Evolutionary conservation across 2,797 vertebrate genomes (phyloP), one percentile per base, ranked within the genome.

Genomic region (Helarctos malayanus): DNA sequence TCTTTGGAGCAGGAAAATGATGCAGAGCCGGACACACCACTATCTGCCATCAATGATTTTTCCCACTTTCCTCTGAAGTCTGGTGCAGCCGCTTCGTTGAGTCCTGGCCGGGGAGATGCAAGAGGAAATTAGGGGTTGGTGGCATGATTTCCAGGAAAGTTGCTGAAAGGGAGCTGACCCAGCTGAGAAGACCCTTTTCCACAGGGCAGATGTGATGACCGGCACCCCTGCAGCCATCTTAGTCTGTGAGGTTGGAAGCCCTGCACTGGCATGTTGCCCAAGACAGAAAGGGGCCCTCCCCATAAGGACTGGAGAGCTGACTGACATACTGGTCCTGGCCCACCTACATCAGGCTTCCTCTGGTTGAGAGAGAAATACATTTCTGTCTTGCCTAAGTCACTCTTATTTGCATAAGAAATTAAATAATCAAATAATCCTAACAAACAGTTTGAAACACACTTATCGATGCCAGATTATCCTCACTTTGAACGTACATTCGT

Each of bases 231-330:
- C 7, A 63, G 56, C 56, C 71, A 38, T 23, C 2, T 61, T 47
- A 7, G 2, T 15, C 45, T 32, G 19, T 13, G 79, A 68, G 32
- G 56, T 12, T 5, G 19, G 29, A 78, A 35, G 14, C 19, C 14
- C 2, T 1, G 21, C 27, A 19, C n/a, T 1, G 13, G 35, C 1
- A 1, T 0, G 3, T 11, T 8, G 1, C 10, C 21, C 32, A 47
- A 41, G 29, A 35, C 15, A 27, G 18, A 15, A 0, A n/a, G 35
- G n/a, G 23, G 10, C 10, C n/a, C 19, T 5, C 41, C 13, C 13
- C 35, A 3, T 7, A 32, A 0, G 3, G 27, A 9, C n/a, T 8
- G 6, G 6, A 21, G 27, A 88, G 23, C 3, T 32, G 13, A 41
- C 41, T 25, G 2, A 41, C 41, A 41, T 5, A 1, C 16, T 25